phyloP scores from a whole-genome alignment of 2,797 vertebrate species.

The Melanotaenia pygmaea region DNA sequence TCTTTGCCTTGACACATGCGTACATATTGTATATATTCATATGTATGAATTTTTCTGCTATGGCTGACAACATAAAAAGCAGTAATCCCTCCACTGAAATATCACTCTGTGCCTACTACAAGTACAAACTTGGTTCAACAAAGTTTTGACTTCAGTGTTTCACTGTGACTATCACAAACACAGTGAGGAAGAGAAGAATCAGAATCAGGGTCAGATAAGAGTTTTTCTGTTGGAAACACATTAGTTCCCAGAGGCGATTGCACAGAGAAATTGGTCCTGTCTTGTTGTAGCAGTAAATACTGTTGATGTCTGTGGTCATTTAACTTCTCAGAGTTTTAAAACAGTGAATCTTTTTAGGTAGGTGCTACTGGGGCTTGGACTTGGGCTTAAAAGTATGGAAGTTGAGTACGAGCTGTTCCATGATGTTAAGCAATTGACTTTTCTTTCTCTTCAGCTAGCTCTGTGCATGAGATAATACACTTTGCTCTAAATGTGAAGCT shows the following conservation, averaged over 20 bases:
- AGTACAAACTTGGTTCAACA: slow-evolving; percentile 15
- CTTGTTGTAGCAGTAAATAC: slow-evolving; percentile 36
- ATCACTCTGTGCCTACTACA: not conserved
- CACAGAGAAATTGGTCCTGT: slow-evolving; percentile 43
- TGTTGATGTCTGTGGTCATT: slow-evolving; percentile 38
- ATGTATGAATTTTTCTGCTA: slow-evolving; percentile 14
- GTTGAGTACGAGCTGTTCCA: slow-evolving; percentile 2
- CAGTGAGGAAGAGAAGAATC: slow-evolving; percentile 23
- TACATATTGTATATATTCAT: not conserved
- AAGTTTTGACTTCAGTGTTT: slow-evolving; percentile 27
- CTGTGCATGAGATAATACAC: slow-evolving; percentile 27
- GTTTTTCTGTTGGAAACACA: slow-evolving; percentile 61
- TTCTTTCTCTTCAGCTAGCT: not conserved
- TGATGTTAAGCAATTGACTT: slow-evolving; percentile 31
- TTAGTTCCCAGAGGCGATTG: slow-evolving; percentile 54
- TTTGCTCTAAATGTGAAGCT: slow-evolving; percentile 35
- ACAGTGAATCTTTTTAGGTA: slow-evolving; percentile 31
- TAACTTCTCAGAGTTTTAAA: slow-evolving; percentile 30
- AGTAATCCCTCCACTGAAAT: slow-evolving; percentile 11
- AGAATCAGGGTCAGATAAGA: slow-evolving; percentile 50
- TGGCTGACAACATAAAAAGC: not conserved
- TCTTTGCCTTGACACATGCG: not conserved
- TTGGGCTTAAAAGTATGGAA: slow-evolving; percentile 4
- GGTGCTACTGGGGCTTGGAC: not conserved
- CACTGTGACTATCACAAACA: slow-evolving; percentile 55